Base-by-base conservation (phyloP, 1,140 invertebrate species). In the Drosophila melanogaster region DNA sequence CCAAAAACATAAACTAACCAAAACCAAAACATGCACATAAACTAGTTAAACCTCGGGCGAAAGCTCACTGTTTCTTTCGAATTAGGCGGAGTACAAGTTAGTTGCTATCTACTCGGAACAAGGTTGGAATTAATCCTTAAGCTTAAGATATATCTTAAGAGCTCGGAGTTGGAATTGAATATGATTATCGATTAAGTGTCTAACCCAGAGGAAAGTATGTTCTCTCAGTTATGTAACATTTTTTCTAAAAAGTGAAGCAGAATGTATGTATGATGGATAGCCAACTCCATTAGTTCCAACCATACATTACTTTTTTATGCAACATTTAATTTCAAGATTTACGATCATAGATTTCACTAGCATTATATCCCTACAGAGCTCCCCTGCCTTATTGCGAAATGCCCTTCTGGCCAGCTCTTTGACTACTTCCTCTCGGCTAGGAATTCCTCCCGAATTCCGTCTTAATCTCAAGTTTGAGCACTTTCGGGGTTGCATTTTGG, bases 401-500 rank as follows among this genome's bases (percentile, higher is more conserved):
- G 46, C 56, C 40, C 33, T 51, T 41, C 24, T 33, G 22, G 35
- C 19, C 26, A 44, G 30, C 62, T 26, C 26, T 70, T 38, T 22
- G 65, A 70, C 43, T 44, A 24, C 54, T 50, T 69, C 40, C 54
- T 40, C 24, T n/a, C 24, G 22, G 10, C 15, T 15, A 40, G 30
- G 22, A 74, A 54, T 54, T 26, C 50, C 43, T 54, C 15, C 50
- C 43, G 37, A 75, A 66, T 66, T 58, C 51, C 47, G 61, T 56
- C 73, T 76, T 65, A 65, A 53, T 75, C 60, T 65, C 35, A 37
- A 59, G 41, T 50, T 69, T 24, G 62, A 30, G 67, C 37, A 55
- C 24, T 73, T 64, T 74, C 37, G 57, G 70, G 71, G 58, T 74
- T 74, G 58, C 70, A 64, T 38, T 66, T 58, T 22, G 38, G 46